Evolutionary conservation across 92 coral and sea anemone species (phyloP), one percentile per base, ranked within the genome.

Genomic region (Nematostella vectensis): DNA sequence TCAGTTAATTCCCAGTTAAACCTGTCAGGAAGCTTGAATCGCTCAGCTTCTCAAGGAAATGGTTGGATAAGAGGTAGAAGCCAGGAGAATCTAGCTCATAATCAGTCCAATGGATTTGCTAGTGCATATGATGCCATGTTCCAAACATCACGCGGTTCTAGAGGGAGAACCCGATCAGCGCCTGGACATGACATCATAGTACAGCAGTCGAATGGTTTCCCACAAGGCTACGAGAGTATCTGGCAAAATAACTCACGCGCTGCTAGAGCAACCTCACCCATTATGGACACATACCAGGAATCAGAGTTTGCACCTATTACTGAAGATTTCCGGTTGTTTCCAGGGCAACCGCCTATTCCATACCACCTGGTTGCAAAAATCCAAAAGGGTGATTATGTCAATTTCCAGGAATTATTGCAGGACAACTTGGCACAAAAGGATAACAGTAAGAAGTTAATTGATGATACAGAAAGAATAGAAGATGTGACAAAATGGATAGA

Each of bases 401-500:
- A 91, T 68, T 91, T 91, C 68, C 87, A 88, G 33, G 95, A 86
- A 51, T 66, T 91, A 25, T 69, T 91, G 11, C 79, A 80, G 11
- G 88, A 85, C 43, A 80, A 76, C 55, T 74, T 80, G 9, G 69
- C 54, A 30, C 71, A 63, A 50, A 38, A 39, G 17, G 66, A 58
- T 54, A 65, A 62, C 17, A 48, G 48, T 50, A 67, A 62, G 49
- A 66, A 48, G 36, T 50, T 45, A 2, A 63, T 71, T 24, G 83
- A 85, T 57, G 88, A 75, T 31, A 85, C 80, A 31, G 84, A 76
- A 29, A 77, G 80, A 57, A 79, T 91, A 44, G 84, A 74, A 3
- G 98, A 91, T 16, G 77, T 91, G 23, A 71, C 93, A 4, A 88
- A 86, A 69, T 91, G 98, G 98, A 60, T 82, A 24, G 96, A 91